Conservation (phyloP, 2,797 vertebrate genomes). For the Mus caroli region DNA sequence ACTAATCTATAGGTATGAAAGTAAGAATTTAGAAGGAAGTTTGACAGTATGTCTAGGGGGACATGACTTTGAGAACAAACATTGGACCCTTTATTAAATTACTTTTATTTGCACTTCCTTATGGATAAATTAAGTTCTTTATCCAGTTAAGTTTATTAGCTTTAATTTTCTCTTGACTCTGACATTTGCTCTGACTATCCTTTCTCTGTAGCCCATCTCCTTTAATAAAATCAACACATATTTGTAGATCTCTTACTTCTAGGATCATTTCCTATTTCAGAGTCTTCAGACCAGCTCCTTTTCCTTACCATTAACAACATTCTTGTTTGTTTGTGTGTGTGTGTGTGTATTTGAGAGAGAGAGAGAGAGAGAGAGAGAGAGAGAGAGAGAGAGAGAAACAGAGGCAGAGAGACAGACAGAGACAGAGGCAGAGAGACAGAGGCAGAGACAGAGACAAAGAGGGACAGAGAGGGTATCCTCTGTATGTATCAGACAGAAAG, state of each 20-base stretch:
- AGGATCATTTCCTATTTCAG: constrained; percentile 22
- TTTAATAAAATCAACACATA: neutral
- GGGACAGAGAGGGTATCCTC: neutral
- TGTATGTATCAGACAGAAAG: no score
- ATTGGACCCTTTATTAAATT: constrained; percentile 8
- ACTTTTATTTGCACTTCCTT: constrained; percentile 50
- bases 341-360: neutral
- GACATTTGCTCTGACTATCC: constrained; percentile 10
- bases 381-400: neutral
- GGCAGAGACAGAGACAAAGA: no score
- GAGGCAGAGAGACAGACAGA: neutral
- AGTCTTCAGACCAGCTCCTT: neutral
- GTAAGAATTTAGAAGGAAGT: neutral
- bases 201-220: neutral
- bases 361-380: no score
- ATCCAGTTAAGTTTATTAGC: constrained; percentile 53
- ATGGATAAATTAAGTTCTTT: constrained; percentile 60
- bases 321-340: neutral
- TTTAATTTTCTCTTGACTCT: constrained; percentile 56
- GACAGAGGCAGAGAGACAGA: neutral
- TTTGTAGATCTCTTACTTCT: constrained; percentile 23
- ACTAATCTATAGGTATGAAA: neutral
- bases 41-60: neutral
- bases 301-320: constrained; percentile 10
- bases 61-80: neutral